These are phyloP conservation scores for Leptopilina clavipes DNA, from an alignment of 1,140 invertebrate genomes.

Conservation along the genomic window DNA sequence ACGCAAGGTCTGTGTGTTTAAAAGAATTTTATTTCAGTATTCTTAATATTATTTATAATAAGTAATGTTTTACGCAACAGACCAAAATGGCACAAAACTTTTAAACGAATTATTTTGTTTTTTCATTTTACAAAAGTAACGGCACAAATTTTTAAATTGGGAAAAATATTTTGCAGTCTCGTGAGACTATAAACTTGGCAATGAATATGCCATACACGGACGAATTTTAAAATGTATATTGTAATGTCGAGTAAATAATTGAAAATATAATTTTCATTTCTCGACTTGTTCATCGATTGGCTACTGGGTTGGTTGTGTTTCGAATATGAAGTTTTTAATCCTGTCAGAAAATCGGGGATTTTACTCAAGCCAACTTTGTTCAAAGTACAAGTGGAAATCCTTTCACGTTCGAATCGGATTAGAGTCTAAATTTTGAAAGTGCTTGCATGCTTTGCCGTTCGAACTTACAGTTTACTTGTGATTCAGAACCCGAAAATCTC, in stretches of 20 bases:
- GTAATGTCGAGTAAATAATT: background rate
- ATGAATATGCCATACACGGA: background rate
- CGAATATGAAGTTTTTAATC: slow-evolving; percentile 17
- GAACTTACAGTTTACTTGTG: slow-evolving; percentile 7
- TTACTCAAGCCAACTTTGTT: background rate
- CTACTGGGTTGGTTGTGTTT: background rate
- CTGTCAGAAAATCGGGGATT: background rate
- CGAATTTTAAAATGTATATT: background rate
- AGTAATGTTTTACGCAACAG: slow-evolving; percentile 6
- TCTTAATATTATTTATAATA: slow-evolving; percentile 3
- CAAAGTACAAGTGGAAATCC: slow-evolving; percentile 13
- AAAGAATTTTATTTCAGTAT: slow-evolving; percentile 6
- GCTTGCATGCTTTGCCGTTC: background rate
- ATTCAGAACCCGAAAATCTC: slow-evolving; percentile 6
- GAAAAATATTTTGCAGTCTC: background rate
- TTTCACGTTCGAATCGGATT: slow-evolving; percentile 4
- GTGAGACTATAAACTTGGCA: slow-evolving; percentile 26
- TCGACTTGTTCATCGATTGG: slow-evolving; percentile 13
- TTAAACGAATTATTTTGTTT: background rate
- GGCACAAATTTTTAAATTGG: background rate
- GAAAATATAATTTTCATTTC: slow-evolving; percentile 12
- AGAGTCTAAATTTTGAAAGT: slow-evolving; percentile 9
- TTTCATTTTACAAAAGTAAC: background rate
- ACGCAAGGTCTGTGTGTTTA: background rate
- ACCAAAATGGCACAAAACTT: slow-evolving; percentile 5